phyloP scores from a whole-genome alignment of 2,888 invertebrate genomes.

The Orchesella flavescens region DNA sequence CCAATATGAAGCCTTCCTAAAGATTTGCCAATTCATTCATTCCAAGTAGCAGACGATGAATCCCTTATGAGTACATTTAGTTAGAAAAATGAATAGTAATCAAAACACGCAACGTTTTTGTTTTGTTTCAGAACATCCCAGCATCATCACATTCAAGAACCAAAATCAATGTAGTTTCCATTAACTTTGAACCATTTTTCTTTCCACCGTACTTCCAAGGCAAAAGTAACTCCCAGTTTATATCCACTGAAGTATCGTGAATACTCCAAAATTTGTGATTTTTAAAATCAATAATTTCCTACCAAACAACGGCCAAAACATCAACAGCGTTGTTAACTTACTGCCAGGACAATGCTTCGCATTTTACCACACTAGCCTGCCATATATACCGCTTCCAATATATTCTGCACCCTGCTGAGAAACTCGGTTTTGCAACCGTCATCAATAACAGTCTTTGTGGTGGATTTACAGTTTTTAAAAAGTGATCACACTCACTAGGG shows the following conservation, averaged over 20 bases:
- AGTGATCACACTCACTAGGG: slow-evolving; percentile 58
- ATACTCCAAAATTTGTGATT: not conserved
- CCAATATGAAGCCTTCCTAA: not conserved
- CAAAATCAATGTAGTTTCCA: no score
- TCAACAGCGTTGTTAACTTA: not conserved
- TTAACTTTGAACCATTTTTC: no score
- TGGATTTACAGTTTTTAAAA: slow-evolving; percentile 53
- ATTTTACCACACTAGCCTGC: no score
- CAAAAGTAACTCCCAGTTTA: no score
- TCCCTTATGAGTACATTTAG: not conserved
- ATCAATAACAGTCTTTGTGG: slow-evolving; percentile 58
- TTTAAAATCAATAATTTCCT: not conserved
- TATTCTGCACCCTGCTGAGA: slow-evolving; percentile 30
- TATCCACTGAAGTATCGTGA: no score
- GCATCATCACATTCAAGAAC: no score
- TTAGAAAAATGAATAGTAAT: not conserved
- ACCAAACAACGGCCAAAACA: not conserved
- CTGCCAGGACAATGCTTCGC: not conserved
- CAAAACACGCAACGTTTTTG: no score
- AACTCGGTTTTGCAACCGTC: slow-evolving; percentile 61
- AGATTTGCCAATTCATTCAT: not conserved
- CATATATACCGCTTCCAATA: not conserved
- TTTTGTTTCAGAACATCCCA: no score
- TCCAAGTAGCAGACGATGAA: not conserved
- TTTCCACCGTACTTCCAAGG: no score